phyloP scores from a whole-genome alignment of 1,140 invertebrate genomes.

The Drosophila miranda region DNA sequence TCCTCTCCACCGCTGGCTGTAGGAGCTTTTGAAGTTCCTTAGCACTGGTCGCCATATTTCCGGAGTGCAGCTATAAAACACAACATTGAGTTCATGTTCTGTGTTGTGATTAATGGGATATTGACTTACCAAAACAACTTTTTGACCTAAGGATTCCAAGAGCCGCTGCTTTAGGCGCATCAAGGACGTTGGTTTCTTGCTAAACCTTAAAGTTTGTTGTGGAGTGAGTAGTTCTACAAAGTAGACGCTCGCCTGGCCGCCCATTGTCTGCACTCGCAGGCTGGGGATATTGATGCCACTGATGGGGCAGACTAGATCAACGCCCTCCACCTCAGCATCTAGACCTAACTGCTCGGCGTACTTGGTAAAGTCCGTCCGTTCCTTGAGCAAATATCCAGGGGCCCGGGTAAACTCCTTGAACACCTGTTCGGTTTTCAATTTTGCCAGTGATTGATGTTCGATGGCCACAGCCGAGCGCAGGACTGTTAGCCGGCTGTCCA shows the following conservation, averaged over 20 bases:
- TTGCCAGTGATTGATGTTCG: conserved; percentile 48
- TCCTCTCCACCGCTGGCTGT: not conserved
- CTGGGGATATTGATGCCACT: conserved; percentile 70
- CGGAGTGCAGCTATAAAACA: conserved; percentile 43
- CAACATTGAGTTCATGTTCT: not conserved
- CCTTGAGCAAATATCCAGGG: conserved; percentile 58
- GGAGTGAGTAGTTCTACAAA: conserved; percentile 64
- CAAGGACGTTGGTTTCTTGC: conserved; percentile 50
- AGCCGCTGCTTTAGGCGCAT: conserved; percentile 63
- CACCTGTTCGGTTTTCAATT: conserved; percentile 29
- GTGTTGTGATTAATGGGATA: not conserved
- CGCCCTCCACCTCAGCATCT: conserved; percentile 51
- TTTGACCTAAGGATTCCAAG: conserved; percentile 56
- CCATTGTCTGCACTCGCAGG: conserved; percentile 51
- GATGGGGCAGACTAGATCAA: conserved; percentile 69
- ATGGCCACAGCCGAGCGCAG: conserved; percentile 63
- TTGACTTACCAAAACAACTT: conserved; percentile 64
- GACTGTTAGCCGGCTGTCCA: conserved; percentile 71
- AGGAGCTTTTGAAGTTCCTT: conserved; percentile 48
- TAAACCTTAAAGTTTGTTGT: conserved; percentile 58
- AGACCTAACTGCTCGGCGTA: conserved; percentile 42
- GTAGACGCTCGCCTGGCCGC: conserved; percentile 36
- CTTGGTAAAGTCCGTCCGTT: conserved; percentile 42
- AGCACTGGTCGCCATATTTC: conserved; percentile 52
- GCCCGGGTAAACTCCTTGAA: conserved; percentile 57